A percentile compares a stretch with the other conserved stretches of the same genome.
Evolutionary conservation across 1,140 invertebrate species (phyloP).

Genomic region (Neodiprion fabricii): DNA sequence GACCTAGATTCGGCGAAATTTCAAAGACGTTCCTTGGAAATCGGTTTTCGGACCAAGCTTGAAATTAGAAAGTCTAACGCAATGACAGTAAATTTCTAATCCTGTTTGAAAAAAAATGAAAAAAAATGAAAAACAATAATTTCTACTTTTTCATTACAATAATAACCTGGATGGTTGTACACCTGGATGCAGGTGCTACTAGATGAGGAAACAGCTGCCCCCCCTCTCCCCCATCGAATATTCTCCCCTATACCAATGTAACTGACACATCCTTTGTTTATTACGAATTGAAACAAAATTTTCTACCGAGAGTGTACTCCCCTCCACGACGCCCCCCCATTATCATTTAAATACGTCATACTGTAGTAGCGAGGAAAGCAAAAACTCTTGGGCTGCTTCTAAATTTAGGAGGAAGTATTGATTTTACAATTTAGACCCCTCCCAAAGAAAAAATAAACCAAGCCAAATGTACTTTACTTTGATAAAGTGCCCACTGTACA

Average conservation of each 20-base stretch:
- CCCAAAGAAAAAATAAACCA: slow-evolving; percentile 61
- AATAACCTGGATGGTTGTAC: slow-evolving; percentile 11
- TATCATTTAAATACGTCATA: slow-evolving; percentile 14
- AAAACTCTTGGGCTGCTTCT: slow-evolving; percentile 36
- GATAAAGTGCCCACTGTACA: slow-evolving; percentile 54
- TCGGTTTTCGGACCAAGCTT: background rate
- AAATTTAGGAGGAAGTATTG: slow-evolving; percentile 62
- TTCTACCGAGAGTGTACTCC: background rate
- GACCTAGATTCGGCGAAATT: too few species aligned
- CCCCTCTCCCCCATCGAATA: slow-evolving; percentile 14
- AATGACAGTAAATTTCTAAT: background rate
- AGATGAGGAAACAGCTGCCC: slow-evolving; percentile 43
- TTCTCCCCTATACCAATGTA: slow-evolving; percentile 12
- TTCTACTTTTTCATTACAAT: background rate
- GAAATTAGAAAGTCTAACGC: background rate
- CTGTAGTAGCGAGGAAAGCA: slow-evolving; percentile 8
- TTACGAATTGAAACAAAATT: background rate
- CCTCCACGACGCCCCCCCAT: background rate
- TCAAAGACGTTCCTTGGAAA: too few species aligned
- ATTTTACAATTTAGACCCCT: slow-evolving; percentile 63
- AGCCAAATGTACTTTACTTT: slow-evolving; percentile 61
- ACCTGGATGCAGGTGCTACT: slow-evolving; percentile 49
- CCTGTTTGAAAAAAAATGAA: background rate
- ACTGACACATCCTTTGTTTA: slow-evolving; percentile 38
- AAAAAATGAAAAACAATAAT: background rate